Conservation (phyloP, 2,113 vertebrate species). For the Spheniscus mendiculus region DNA sequence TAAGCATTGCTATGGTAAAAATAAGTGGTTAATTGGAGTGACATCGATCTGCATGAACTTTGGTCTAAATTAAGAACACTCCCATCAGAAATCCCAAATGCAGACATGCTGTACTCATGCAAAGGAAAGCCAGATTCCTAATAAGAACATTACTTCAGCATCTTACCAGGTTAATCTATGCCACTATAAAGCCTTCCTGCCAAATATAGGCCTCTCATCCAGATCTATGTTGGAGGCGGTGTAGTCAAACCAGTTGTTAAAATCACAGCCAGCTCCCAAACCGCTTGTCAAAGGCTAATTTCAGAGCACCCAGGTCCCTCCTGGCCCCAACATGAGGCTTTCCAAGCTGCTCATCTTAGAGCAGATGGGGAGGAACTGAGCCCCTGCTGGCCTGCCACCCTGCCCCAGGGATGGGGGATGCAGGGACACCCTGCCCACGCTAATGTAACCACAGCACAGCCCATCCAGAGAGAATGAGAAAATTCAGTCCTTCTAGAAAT, state of each 20-base stretch:
- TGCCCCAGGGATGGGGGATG: neutral
- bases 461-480: neutral
- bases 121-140: conserved; percentile 38
- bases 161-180: conserved; percentile 31
- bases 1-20: neutral
- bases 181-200: conserved; percentile 18
- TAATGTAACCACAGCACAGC: neutral
- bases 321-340: accelerated
- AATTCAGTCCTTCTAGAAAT: neutral
- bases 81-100: conserved; percentile 31
- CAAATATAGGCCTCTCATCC: neutral
- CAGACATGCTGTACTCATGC: neutral
- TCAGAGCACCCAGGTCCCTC: neutral
- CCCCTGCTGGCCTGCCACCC: accelerated
- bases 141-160: conserved; percentile 28
- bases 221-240: neutral
- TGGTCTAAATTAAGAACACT: conserved; percentile 42
- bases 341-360: neutral
- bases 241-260: neutral
- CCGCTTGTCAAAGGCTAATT: neutral
- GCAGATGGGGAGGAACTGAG: neutral
- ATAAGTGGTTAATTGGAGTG: neutral
- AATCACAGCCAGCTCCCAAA: conserved; percentile 39
- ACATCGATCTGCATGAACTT: neutral
- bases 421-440: neutral